Conservation (phyloP, 2,888 invertebrate genomes). For the Ectobius pallidus region DNA sequence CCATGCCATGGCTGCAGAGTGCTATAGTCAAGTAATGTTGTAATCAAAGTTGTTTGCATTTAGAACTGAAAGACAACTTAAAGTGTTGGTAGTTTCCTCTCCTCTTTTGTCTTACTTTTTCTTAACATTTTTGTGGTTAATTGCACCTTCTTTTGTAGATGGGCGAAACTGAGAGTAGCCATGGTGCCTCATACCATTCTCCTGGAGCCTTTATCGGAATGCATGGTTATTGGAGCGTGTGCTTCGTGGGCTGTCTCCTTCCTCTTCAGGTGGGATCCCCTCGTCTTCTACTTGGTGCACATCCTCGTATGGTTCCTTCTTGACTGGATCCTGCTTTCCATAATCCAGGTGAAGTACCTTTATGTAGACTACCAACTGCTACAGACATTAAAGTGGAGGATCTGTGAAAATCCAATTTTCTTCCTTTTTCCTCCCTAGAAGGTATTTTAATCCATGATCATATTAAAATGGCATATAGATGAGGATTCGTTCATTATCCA, state of each 20-base stretch:
- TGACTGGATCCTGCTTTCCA: slow-evolving; percentile 90
- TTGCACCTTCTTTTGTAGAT: slow-evolving; percentile 69
- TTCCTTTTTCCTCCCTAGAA: not conserved
- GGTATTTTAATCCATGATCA: too few species aligned
- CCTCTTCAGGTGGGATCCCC: slow-evolving; percentile 85
- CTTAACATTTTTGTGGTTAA: too few species aligned
- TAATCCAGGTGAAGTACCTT: slow-evolving; percentile 70
- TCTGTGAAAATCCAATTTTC: not conserved
- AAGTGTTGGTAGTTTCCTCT: too few species aligned
- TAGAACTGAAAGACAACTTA: too few species aligned
- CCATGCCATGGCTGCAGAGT: too few species aligned
- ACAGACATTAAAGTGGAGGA: not conserved
- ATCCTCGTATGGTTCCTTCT: slow-evolving; percentile 93
- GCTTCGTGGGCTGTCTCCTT: slow-evolving; percentile 85
- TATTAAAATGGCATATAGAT: not conserved
- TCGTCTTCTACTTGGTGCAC: slow-evolving; percentile 92
- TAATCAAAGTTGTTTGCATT: too few species aligned
- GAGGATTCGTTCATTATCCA: too few species aligned
- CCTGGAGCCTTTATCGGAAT: slow-evolving; percentile 94
- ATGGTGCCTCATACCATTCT: slow-evolving; percentile 93
- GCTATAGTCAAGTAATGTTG: too few species aligned
- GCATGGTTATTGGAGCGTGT: slow-evolving; percentile 90
- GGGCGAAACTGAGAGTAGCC: slow-evolving; percentile 94
- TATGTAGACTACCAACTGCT: not conserved
- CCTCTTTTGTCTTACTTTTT: too few species aligned